Evolutionary conservation across 2,113 vertebrate genomes (phyloP).

Genomic region (Furnarius figulus): DNA sequence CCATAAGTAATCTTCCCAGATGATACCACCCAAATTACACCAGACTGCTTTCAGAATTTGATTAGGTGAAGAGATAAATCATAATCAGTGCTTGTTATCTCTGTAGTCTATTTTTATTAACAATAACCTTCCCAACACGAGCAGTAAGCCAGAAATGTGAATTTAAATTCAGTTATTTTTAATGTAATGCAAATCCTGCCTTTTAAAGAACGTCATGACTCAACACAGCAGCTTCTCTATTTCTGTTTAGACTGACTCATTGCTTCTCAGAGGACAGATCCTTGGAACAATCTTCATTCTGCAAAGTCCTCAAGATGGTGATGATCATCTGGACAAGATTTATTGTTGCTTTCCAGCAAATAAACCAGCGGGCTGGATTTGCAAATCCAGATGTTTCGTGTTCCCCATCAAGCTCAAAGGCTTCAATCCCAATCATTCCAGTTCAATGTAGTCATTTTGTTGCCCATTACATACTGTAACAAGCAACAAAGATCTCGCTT

Average conservation of each 20-base stretch:
- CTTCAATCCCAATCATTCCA: neutral
- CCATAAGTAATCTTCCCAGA: neutral
- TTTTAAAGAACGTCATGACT: neutral
- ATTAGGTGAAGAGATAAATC: constrained; percentile 2
- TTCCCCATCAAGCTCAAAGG: neutral
- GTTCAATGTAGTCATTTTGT: neutral
- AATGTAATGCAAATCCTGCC: neutral
- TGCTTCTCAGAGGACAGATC: neutral
- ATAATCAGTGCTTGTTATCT: neutral
- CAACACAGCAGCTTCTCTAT: neutral
- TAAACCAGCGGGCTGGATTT: rapidly evolving
- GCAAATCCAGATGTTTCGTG: neutral
- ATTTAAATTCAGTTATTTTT: neutral
- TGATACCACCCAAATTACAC: neutral
- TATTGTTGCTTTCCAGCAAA: neutral
- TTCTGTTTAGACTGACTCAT: neutral
- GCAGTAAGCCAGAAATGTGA: neutral
- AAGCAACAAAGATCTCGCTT: neutral
- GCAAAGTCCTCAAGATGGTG: neutral
- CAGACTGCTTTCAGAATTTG: neutral
- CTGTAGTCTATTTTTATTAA: neutral
- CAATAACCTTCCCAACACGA: neutral
- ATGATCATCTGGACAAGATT: neutral
- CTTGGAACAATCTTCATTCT: neutral
- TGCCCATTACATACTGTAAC: neutral